Conservation (phyloP, 2,888 invertebrate genomes). For the Acanthacorydalis orientalis region DNA sequence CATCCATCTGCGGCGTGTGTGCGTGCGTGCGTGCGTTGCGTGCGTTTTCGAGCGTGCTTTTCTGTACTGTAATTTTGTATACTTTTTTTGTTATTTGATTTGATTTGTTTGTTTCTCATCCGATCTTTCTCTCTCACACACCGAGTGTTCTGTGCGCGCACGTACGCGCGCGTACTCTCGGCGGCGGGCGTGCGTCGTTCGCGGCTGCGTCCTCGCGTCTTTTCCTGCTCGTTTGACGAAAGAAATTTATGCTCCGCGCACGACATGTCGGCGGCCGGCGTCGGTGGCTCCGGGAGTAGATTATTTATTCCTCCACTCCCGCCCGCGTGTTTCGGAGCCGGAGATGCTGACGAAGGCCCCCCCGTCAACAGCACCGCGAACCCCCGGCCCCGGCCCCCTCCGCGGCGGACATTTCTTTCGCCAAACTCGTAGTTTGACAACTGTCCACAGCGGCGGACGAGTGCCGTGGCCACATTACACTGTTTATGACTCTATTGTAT, state of each 20-base stretch:
- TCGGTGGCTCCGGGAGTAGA: conserved; percentile 3
- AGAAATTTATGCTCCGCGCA: conserved; percentile 3
- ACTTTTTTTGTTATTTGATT: background rate
- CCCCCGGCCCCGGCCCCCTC: background rate
- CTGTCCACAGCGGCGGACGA: no score
- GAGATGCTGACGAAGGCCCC: no score
- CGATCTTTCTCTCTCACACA: background rate
- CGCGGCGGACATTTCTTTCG: conserved; percentile 14
- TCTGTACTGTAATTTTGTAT: background rate
- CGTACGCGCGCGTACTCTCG: background rate
- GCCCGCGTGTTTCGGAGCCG: no score
- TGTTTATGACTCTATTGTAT: no score
- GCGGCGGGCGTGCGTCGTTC: no score
- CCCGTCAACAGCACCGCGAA: background rate
- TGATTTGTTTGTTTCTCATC: background rate
- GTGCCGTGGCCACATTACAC: no score
- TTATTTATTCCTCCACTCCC: no score
- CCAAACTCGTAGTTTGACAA: conserved; percentile 14
- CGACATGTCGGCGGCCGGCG: conserved; percentile 1
- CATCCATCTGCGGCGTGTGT: background rate
- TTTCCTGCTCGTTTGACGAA: conserved; percentile 4
- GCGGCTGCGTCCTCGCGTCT: background rate
- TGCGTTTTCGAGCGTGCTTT: no score
- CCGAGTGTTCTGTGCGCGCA: background rate
- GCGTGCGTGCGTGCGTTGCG: background rate